Base-by-base conservation (phyloP, 2,888 invertebrate genomes). In the Nemapogon koenigi region DNA sequence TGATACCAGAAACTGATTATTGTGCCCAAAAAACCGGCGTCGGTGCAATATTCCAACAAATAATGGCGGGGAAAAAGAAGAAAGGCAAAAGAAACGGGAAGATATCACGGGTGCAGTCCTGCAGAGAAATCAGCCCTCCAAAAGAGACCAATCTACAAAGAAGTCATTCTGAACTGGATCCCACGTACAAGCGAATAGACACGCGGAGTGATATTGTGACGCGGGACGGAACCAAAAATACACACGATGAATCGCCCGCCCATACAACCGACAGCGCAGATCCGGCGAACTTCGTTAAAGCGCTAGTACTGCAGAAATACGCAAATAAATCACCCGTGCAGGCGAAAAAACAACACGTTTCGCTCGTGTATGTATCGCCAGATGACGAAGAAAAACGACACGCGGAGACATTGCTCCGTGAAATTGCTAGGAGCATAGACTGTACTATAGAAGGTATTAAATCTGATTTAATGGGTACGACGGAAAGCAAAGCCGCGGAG, bases 171-270 rank as follows among this genome's bases (percentile, higher is more conserved):
- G 60, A 57, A 35, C 49, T 51, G 15, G 51, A 53, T 35, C 17
- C 48, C 41, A 45, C 33, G 35, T 42, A 44, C 33, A 42, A 41
- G 35, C n/a, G n/a, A n/a, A n/a, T n/a, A n/a, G 15, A 14, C 32
- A 29, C 36, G 18, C 43, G 46, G 45, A 46, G 51, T 43, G 59
- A 53, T 46, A 50, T 40, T 29, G 30, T 14, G 14, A 16, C 14
- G 14, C n/a, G n/a, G n/a, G n/a, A n/a, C n/a, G n/a, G n/a, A n/a
- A 60, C 59, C 63, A 53, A 63, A 72, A 76, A 76, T 75, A 75
- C 46, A 40, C 50, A 7, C 22, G 10, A 6, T 10, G 18, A 7
- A 27, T 8, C 27, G n/a, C 2, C 43, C 46, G 50, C 53, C 48
- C 48, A 48, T 43, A 43, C 45, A 41, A 49, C 46, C 50, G 50